Evolutionary conservation across 2,888 invertebrate species (phyloP), one percentile per base, ranked within the genome.

Genomic region (Agrypnus murinus): DNA sequence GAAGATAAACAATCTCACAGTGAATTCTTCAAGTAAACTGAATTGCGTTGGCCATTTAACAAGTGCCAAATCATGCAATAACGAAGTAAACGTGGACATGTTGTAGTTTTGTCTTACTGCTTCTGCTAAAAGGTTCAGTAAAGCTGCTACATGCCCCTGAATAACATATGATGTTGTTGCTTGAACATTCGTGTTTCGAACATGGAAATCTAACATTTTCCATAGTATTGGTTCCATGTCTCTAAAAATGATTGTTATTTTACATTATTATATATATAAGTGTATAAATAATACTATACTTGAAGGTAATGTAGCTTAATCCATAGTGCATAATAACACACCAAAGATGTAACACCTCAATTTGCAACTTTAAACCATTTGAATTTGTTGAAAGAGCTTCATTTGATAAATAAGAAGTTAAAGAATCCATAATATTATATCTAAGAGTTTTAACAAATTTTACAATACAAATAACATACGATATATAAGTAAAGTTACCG

Each of bases 291-390:
- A 12, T 3, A 15, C 12, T 58, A 38, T 25, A 65, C 32, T 34
- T 59, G 17, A 15, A 14, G 5, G 8, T 14, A 25, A 31, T 48
- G 64, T 85, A 76, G 0, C 87, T 87, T 40, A 90, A 79, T 31
- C 86, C 87, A 80, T 89, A 90, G 75, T 87, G 84, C 5, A 91
- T 74, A 19, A 91, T 83, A 68, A 89, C 87, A 32, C 88, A 86
- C 83, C 90, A 87, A 38, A 90, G 84, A 80, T 89, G 87, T 71
- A 90, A 87, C 45, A 88, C 86, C 86, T 92, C 92, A 25, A 89
- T 90, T 84, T 92, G 92, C 69, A 92, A 82, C 73, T 86, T 86
- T 53, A 90, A 79, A 2, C 89, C 88, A 79, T 87, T 87, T 9
- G 86, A 86, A 63, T 88, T 87, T 69, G 86, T 85, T 0, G 88